phyloP scores from a whole-genome alignment of 2,888 invertebrate genomes.

The Drosophila conformis region DNA sequence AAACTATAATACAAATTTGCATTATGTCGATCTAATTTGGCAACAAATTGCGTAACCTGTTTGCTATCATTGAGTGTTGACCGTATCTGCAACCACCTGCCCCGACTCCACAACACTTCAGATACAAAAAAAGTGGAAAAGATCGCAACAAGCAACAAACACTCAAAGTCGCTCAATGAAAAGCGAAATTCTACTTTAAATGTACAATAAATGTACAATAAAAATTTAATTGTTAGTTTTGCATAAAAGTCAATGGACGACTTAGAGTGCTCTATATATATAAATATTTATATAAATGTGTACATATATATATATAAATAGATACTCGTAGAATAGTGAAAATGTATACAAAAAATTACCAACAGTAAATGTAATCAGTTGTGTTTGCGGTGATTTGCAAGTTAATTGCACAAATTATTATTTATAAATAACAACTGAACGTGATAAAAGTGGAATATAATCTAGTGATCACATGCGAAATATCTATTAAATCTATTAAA shows the following conservation, averaged over 20 bases:
- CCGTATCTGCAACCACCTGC: background rate
- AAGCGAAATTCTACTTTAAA: conserved; percentile 16
- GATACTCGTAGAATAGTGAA: conserved; percentile 3
- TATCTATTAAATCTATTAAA: background rate
- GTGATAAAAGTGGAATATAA: conserved; percentile 23
- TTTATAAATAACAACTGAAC: conserved; percentile 57
- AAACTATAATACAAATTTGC: background rate
- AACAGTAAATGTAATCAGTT: conserved; percentile 53
- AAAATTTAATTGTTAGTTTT: background rate
- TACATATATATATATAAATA: background rate
- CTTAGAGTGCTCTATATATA: background rate
- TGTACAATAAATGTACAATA: background rate
- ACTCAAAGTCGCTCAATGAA: background rate
- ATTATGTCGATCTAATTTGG: conserved; percentile 5
- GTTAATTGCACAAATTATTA: conserved; percentile 72
- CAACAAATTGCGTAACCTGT: conserved; percentile 14
- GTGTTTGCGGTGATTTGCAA: conserved; percentile 56
- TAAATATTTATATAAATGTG: fast-evolving
- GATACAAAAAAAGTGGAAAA: background rate
- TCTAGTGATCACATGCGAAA: conserved; percentile 32
- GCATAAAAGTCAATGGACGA: conserved; percentile 25
- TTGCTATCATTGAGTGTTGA: background rate
- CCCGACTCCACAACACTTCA: background rate
- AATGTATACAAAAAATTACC: background rate
- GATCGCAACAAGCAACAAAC: background rate